Conservation (phyloP, 2,113 vertebrate species). For the Oceanodroma tethys region DNA sequence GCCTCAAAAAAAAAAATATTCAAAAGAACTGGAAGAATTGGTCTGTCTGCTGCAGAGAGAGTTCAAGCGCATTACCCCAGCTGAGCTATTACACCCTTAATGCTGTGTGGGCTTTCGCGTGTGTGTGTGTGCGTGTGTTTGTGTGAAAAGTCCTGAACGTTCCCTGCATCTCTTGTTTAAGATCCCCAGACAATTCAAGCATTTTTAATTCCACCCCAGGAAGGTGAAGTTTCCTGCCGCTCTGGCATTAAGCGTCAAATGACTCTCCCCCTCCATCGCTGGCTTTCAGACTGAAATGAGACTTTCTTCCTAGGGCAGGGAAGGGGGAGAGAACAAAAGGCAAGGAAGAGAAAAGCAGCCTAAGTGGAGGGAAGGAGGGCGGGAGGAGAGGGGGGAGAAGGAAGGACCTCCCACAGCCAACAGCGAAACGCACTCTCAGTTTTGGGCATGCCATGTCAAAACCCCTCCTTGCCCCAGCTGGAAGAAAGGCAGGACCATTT, state of each 20-base stretch:
- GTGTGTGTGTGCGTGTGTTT: neutral
- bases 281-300: constrained; percentile 38
- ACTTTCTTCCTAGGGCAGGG: constrained; percentile 3
- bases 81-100: constrained; percentile 47
- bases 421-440: neutral
- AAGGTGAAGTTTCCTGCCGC: constrained; percentile 42
- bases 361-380: neutral
- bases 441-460: neutral
- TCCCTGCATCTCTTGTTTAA: constrained; percentile 58
- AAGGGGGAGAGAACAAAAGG: neutral
- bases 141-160: constrained; percentile 35
- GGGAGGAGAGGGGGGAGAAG: neutral
- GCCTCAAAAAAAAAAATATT: neutral
- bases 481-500: neutral
- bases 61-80: constrained; percentile 31
- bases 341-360: neutral
- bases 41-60: constrained; percentile 24
- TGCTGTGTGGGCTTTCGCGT: constrained; percentile 15
- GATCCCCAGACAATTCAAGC: constrained; percentile 51
- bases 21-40: constrained; percentile 24
- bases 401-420: neutral
- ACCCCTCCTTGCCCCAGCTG: neutral
- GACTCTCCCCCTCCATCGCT: neutral
- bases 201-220: constrained; percentile 48
- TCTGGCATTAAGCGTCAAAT: constrained; percentile 34